Evolutionary conservation across 2,113 vertebrate genomes (phyloP), one percentile per base, ranked within the genome.

Genomic region (Dipodomys ordii): DNA sequence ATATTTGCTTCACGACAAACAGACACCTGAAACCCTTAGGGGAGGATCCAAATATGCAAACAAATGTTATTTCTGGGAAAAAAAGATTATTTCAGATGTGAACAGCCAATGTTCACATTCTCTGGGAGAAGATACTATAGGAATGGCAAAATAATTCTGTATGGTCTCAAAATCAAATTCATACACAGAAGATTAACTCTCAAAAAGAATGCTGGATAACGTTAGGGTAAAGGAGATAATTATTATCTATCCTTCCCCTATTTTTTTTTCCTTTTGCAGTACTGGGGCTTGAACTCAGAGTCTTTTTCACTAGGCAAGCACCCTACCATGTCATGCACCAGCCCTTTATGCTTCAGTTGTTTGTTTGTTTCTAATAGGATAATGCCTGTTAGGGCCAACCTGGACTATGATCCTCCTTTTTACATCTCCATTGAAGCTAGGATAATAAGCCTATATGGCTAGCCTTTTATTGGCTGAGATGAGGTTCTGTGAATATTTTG

Each of bases 1-100:
- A 83, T 93, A 23, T 92, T 67, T 93, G 20, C 64, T 87, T 91
- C 67, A 87, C 27, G 57, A 44, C 91, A 91, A 30, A 94, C 22
- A 91, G 32, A 94, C 22, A 69, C 27, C 73, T 80, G 57, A 93
- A 88, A n/a, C 15, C 71, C 82, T 10, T 57, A 13, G 53, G 46
- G 94, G 32, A 83, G 79, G 60, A 20, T 74, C 11, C 79, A 32
- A 74, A 80, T 76, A 91, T 60, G 46, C 16, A 92, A 28, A 83
- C 78, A 49, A 88, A 84, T 39, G 27, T 87, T 78, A 78, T 60
- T 84, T 80, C 91, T 49, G 90, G 69, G 95, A 46, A 13, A 57
- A 94, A 95, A 87, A n/a, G 3, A 79, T 94, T 64, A 92, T 82
- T 89, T 78, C 57, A 90, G 53, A 88, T 7, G 46, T 73, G 2